These are phyloP conservation scores for Hippoglossus stenolepis DNA, from an alignment of 2,113 vertebrate species.

Conservation along the genomic window DNA sequence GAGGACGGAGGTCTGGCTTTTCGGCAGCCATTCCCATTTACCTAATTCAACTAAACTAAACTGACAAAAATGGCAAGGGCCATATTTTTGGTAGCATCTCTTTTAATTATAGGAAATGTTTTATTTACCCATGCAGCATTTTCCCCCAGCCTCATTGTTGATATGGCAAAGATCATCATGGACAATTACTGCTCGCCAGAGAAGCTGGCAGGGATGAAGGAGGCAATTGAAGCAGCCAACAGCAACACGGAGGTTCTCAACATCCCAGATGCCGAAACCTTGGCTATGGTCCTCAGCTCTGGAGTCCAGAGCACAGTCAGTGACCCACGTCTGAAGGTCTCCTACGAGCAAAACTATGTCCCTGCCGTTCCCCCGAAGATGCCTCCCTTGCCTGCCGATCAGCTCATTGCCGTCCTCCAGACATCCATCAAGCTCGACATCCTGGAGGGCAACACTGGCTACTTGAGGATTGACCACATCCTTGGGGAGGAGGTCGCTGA, in stretches of 20 bases:
- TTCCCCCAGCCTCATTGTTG: constrained; percentile 85
- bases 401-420: constrained; percentile 85
- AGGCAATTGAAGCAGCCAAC: constrained; percentile 86
- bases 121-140: constrained; percentile 77
- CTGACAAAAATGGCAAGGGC: constrained; percentile 70
- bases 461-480: constrained; percentile 91
- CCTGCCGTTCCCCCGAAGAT: constrained; percentile 61
- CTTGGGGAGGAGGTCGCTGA: constrained; percentile 87
- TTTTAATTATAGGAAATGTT: constrained; percentile 72
- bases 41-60: constrained; percentile 1
- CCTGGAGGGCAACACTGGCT: constrained; percentile 89
- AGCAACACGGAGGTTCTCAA: constrained; percentile 88
- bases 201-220: constrained; percentile 90
- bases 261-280: constrained; percentile 86
- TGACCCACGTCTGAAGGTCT: constrained; percentile 87
- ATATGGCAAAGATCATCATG: constrained; percentile 90
- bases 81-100: constrained; percentile 53
- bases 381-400: constrained; percentile 83
- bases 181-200: constrained; percentile 96
- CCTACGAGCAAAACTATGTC: constrained; percentile 85
- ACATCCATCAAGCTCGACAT: constrained; percentile 85
- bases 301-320: constrained; percentile 88
- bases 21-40: constrained; percentile 3
- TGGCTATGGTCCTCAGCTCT: constrained; percentile 86
- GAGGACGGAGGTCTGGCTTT: constrained; percentile 59